Conservation (phyloP, 2,113 vertebrate species). For the Platysteira castanea region DNA sequence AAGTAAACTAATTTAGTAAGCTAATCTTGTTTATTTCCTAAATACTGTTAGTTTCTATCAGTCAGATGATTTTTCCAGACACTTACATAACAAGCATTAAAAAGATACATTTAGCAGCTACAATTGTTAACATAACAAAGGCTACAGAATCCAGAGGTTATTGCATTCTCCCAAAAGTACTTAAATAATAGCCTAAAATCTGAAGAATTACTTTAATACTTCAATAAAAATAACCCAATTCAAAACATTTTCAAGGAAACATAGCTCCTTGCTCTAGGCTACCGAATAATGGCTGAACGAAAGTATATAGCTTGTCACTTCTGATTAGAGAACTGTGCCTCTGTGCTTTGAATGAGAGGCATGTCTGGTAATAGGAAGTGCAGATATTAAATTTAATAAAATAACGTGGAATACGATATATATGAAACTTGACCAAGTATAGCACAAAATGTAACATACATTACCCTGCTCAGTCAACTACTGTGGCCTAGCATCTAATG, state of each 20-base stretch:
- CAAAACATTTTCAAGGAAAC: slow-evolving; percentile 94
- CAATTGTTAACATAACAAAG: slow-evolving; percentile 75
- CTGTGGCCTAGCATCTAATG: slow-evolving; percentile 76
- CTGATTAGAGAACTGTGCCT: slow-evolving; percentile 93
- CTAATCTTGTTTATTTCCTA: slow-evolving; percentile 74
- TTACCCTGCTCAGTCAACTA: slow-evolving; percentile 78
- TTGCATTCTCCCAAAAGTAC: slow-evolving; percentile 84
- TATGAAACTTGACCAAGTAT: slow-evolving; percentile 85
- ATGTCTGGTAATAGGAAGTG: slow-evolving; percentile 92
- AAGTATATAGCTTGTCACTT: slow-evolving; percentile 97
- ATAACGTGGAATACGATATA: slow-evolving; percentile 87
- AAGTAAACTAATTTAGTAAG: slow-evolving; percentile 61
- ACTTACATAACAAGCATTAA: slow-evolving; percentile 72
- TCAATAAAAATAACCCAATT: slow-evolving; percentile 99
- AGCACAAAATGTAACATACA: slow-evolving; percentile 73
- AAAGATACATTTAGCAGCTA: slow-evolving; percentile 69
- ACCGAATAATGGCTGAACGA: slow-evolving; percentile 92
- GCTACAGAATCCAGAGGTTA: slow-evolving; percentile 77
- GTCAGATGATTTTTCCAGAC: slow-evolving; percentile 54
- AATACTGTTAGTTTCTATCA: slow-evolving; percentile 53
- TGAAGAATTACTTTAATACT: slow-evolving; percentile 99
- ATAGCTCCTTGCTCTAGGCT: slow-evolving; percentile 90
- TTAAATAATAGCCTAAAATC: slow-evolving; percentile 96
- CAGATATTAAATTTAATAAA: slow-evolving; percentile 96
- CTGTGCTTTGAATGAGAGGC: slow-evolving; percentile 93